Evolutionary conservation across 2,888 invertebrate genomes (phyloP), one percentile per base, ranked within the genome.

Genomic region (Belgica antarctica): DNA sequence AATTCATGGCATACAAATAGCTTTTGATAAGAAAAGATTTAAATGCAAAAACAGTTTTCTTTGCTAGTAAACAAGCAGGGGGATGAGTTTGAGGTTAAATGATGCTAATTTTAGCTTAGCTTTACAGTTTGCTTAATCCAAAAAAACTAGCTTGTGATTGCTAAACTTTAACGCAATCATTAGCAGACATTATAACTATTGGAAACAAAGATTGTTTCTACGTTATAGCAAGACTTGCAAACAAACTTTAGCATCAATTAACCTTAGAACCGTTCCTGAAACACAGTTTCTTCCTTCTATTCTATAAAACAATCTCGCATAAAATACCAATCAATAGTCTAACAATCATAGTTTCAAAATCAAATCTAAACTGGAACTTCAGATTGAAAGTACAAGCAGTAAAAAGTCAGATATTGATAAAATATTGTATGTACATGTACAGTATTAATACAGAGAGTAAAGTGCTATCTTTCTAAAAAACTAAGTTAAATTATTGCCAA

Each of bases 351-450:
- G 12, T 41, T 41, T 41, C 15, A 41, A 31, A 31, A 31, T 46
- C 12, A 46, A 46, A 52, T 52, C 52, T 7, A 5, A n/a, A 10
- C 46, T n/a, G 12, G 12, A 46, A 12, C 46, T n/a, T 46, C 31
- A 46, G 46, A 68, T 59, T 15, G 19, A 22, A n/a, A 19, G 59
- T 31, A 17, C 12, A 22, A 59, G 25, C 59, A 59, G 25, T 10
- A 36, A 68, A 52, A n/a, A 36, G 31, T 31, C 41, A 41, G 28
- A 69, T 69, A 69, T 69, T 69, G 68, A 69, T 69, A 69, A 69
- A 69, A 69, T 69, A 69, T 69, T 69, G 68, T 69, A 69, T 69
- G 68, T 57, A 69, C 19, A 28, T 69, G 68, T 69, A 69, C 68
- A 69, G 68, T 69, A 69, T 69, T 69, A 69, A 25, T 22, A 69